Evolutionary conservation across 2,113 vertebrate species (phyloP).

Genomic region (Hipposideros armiger): DNA sequence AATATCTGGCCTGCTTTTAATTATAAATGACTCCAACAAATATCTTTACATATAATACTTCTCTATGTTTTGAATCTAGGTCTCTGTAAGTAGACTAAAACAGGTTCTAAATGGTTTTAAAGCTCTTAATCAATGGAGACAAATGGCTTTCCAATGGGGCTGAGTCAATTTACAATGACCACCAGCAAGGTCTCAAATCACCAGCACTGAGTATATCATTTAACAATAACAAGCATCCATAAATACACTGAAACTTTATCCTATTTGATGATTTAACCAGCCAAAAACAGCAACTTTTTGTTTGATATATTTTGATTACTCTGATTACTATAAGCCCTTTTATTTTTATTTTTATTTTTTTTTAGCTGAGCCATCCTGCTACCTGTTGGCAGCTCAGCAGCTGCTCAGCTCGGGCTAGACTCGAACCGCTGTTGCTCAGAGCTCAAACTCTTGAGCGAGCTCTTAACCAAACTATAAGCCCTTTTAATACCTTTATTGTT

Average conservation of each 20-base stretch:
- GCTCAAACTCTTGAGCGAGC: no score
- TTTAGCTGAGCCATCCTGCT: no score
- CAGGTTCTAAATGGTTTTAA: background rate
- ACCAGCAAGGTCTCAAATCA: background rate
- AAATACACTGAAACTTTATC: background rate
- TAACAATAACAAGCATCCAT: constrained; percentile 2
- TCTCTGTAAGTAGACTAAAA: background rate
- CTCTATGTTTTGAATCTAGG: background rate
- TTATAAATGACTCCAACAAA: constrained; percentile 21
- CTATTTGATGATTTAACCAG: background rate
- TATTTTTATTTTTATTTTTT: no score
- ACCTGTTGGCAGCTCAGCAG: no score
- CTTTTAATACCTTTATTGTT: background rate
- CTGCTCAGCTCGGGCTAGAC: no score
- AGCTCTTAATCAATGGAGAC: background rate
- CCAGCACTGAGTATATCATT: background rate
- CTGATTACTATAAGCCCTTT: background rate
- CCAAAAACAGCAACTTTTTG: background rate
- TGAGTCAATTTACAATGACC: background rate
- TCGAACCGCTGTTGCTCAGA: no score
- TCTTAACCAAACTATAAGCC: no score
- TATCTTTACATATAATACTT: background rate
- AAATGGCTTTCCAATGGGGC: background rate
- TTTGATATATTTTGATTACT: background rate
- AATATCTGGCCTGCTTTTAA: background rate